phyloP scores from a whole-genome alignment of 2,113 vertebrate species.

The Oceanodroma tethys region DNA sequence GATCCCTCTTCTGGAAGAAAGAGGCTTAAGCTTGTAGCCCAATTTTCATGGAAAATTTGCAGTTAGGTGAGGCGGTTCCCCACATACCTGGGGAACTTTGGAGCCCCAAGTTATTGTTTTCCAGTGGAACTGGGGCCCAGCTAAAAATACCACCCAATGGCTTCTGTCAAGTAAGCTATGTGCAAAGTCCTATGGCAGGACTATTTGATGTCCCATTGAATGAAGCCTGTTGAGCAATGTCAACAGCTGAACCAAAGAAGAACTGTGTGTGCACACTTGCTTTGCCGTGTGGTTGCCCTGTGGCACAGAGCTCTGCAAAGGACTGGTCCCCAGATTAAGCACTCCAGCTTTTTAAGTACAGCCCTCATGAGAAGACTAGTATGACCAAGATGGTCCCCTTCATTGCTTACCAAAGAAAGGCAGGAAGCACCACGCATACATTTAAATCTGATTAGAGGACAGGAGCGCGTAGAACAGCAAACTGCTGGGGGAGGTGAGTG shows the following conservation, averaged over 20 bases:
- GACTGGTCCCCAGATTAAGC: neutral
- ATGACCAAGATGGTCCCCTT: neutral
- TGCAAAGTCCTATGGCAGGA: neutral
- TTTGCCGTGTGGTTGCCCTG: neutral
- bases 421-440: neutral
- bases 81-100: neutral
- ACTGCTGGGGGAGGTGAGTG: neutral
- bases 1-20: neutral
- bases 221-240: neutral
- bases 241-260: neutral
- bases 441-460: neutral
- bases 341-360: neutral
- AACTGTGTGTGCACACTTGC: fast-evolving
- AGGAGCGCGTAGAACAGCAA: fast-evolving
- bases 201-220: fast-evolving
- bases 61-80: neutral
- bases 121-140: neutral
- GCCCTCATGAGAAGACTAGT: neutral
- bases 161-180: neutral
- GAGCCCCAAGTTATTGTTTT: neutral
- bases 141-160: fast-evolving
- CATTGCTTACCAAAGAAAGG: neutral
- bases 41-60: neutral
- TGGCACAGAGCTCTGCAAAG: neutral
- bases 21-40: neutral